phyloP scores from a whole-genome alignment of 2,113 vertebrate species.

The Macrotis lagotis region DNA sequence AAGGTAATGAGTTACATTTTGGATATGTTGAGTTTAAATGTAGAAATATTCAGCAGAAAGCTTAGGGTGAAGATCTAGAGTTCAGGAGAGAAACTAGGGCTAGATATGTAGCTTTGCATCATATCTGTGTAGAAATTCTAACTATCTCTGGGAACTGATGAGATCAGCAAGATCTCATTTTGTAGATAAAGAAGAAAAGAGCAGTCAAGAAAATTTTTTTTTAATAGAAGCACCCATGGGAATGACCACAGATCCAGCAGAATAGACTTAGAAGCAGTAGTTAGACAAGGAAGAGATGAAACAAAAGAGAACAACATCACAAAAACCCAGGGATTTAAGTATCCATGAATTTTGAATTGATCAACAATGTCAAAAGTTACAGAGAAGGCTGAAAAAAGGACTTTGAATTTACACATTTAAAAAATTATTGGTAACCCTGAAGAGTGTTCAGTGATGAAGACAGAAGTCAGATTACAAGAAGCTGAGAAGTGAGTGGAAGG shows the following conservation, averaged over 20 bases:
- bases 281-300: neutral
- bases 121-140: neutral
- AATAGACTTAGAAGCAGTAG: neutral
- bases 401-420: neutral
- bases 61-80: neutral
- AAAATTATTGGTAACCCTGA: neutral
- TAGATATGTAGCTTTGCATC: neutral
- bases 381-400: neutral
- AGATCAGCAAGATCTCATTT: neutral
- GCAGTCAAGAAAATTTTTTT: neutral
- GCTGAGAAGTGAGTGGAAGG: neutral
- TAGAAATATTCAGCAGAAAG: neutral
- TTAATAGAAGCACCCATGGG: neutral
- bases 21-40: neutral
- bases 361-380: neutral
- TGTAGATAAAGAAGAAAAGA: neutral
- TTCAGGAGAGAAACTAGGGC: neutral
- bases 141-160: neutral
- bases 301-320: neutral
- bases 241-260: neutral
- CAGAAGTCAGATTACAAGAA: neutral
- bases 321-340: neutral
- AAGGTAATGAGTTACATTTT: neutral
- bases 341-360: neutral
- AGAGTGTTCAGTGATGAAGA: neutral